Evolutionary conservation across 2,888 invertebrate genomes (phyloP), one percentile per base, ranked within the genome.

Genomic region (Tuta absoluta): DNA sequence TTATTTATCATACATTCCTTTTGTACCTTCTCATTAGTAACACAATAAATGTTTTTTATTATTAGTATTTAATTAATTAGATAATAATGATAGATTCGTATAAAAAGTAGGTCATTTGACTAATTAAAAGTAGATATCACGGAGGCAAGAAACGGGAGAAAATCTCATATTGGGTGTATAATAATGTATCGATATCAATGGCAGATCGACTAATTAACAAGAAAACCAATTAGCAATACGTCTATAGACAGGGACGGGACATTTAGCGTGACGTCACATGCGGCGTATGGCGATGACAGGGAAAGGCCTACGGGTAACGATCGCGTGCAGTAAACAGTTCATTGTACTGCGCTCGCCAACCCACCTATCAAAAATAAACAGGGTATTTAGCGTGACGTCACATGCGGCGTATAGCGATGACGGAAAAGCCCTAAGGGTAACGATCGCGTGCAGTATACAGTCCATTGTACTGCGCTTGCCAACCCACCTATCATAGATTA

Each of bases 231-330:
- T 41, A n/a, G 12, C n/a, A 41, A 3, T 2, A 1, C n/a, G n/a
- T 0, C 41, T 41, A n/a, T 41, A n/a, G 14, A 12, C 14, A 45
- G n/a, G 10, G 58, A 58, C 58, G 24, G 38, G 38, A 23, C 58
- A 38, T 38, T 58, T 58, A 38, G 56, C 24, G 56, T 28, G 28
- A 33, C 24, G 56, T 56, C 38, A 58, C 58, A 17, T 14, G 38
- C 58, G 21, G 38, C 58, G 37, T 38, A 21, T 58, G 58, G 58
- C 38, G 58, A 24, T 38, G 58, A 38, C 58, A 38, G 58, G 38
- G 19, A 58, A 38, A 38, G 38, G 21, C 12, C 58, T 21, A 17
- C 23, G 38, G 38, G 58, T 58, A 58, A 58, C 58, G 58, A 58
- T 56, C 33, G 28, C 33, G 17, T 17, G 8, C 56, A 56, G 33